These are phyloP conservation scores for Polia nebulosa DNA, from an alignment of 2,888 invertebrate genomes.

Conservation along the genomic window DNA sequence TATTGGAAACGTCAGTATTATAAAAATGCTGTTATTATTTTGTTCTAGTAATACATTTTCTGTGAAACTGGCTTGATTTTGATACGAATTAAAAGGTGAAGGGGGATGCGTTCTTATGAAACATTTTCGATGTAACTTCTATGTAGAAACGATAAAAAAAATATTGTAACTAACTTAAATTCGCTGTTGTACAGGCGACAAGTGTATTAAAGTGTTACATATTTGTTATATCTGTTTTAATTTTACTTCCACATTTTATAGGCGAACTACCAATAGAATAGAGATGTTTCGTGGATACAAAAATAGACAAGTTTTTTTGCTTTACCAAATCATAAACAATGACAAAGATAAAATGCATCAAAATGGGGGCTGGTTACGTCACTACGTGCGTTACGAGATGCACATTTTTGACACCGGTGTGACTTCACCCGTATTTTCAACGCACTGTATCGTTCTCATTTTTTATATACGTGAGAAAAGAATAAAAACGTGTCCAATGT, in stretches of 20 bases:
- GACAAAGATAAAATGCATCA: too few relatives aligned
- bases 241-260: slow-evolving; percentile 13
- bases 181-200: slow-evolving; percentile 83
- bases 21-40: slow-evolving; percentile 14
- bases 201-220: slow-evolving; percentile 87
- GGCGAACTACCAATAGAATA: too few relatives aligned
- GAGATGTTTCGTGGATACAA: too few relatives aligned
- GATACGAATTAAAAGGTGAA: slow-evolving; percentile 70
- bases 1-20: not conserved
- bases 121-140: slow-evolving; percentile 73
- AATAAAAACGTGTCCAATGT: too few relatives aligned
- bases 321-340: too few relatives aligned
- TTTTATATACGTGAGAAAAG: too few relatives aligned
- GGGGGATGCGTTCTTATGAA: slow-evolving; percentile 77
- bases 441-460: too few relatives aligned
- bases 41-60: slow-evolving; percentile 8
- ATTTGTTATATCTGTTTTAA: slow-evolving; percentile 76
- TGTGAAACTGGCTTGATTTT: slow-evolving; percentile 45
- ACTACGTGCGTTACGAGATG: too few relatives aligned
- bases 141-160: slow-evolving; percentile 70
- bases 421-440: too few relatives aligned
- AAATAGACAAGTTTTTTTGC: too few relatives aligned
- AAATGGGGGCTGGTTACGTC: too few relatives aligned
- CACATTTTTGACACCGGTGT: too few relatives aligned
- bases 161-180: slow-evolving; percentile 79